Percentiles rank a stretch among this genome's conserved stretches.
phyloP scores from a whole-genome alignment of 2,113 vertebrate species.

The Pluvianellus socialis region DNA sequence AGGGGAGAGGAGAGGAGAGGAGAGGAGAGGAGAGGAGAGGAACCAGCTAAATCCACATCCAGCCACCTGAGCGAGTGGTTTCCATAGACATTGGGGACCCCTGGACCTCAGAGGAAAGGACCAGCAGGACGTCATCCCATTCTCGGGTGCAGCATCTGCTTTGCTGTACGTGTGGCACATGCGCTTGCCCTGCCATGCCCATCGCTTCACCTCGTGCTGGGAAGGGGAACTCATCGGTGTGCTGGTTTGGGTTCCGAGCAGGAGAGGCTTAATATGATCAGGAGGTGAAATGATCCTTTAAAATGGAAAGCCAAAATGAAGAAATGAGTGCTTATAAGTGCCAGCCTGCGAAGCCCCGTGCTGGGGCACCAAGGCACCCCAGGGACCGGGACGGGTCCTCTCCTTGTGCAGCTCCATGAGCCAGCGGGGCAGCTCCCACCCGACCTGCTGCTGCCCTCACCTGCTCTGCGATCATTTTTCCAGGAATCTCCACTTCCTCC shows the following conservation, averaged over 20 bases:
- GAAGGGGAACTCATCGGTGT: background rate
- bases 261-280: accelerated
- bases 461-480: accelerated
- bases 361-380: background rate
- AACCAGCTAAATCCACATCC: background rate
- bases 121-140: accelerated
- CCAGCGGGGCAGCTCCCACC: background rate
- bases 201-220: background rate
- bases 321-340: background rate
- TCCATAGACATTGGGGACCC: background rate
- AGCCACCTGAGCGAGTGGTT: accelerated
- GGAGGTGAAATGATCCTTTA: background rate
- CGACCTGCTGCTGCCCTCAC: background rate
- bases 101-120: background rate
- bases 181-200: too few relatives aligned
- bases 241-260: background rate
- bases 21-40: background rate
- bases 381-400: background rate
- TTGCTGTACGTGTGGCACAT: background rate
- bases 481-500: background rate
- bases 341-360: background rate
- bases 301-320: background rate
- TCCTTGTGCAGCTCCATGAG: accelerated
- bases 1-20: background rate
- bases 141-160: background rate